Evolutionary conservation across 2,888 invertebrate genomes (phyloP), one percentile per base, ranked within the genome.

Genomic region (Serripes groenlandicus): DNA sequence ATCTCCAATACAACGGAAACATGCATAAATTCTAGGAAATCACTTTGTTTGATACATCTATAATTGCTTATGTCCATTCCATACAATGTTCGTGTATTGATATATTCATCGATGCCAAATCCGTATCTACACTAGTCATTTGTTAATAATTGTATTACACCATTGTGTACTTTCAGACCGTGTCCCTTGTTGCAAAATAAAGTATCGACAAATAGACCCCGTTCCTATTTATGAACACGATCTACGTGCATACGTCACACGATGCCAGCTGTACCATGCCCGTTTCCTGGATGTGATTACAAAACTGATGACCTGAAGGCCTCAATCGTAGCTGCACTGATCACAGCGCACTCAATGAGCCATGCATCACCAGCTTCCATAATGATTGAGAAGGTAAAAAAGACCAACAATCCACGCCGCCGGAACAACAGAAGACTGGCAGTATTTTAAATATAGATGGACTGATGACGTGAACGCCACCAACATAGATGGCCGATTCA

Each of bases 381-480:
- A 21, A 11, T 64, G 37, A 35, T 80, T 0, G 87, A 88, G 35
- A 83, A 73, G 21, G 86, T 87, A n/a, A n/a, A n/a, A n/a, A n/a
- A 26, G 87, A 4, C 85, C 89, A 15, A 18, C 58, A 23, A 74
- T 88, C 1, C 54, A 79, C 18, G 56, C 76, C 4, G 81, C 83
- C 42, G 83, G 81, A 0, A 81, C 83, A 21, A 83, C 76, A n/a
- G 79, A 83, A 34, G 86, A 84, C 18, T 89, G 85, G 87, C 28
- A 75, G 4, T 89, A 89, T 75, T 86, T 86, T 56, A 21, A 32
- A 7, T 75, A 77, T 21, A 26, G 85, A 11, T 89, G 85, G 88
- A 54, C 74, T 5, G 89, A 89, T 69, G 87, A 90, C 64, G 84
- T 82, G 1, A 66, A 26, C 4, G 88, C 86, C 9, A 89, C 89